These are phyloP conservation scores for Sebastes fasciatus DNA, from an alignment of 2,113 vertebrate species.

Conservation along the genomic window DNA sequence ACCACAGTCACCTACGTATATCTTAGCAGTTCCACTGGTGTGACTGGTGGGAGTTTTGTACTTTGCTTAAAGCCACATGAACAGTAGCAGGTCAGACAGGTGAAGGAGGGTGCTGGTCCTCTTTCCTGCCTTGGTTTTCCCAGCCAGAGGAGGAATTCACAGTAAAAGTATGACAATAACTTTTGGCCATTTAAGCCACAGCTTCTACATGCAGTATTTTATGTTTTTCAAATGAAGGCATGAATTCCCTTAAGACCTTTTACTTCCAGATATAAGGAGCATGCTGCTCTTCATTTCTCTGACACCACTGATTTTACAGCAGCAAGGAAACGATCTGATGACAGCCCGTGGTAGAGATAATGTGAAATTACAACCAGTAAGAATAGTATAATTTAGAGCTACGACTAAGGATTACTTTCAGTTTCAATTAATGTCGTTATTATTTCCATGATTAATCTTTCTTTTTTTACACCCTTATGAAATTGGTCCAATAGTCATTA, in stretches of 20 bases:
- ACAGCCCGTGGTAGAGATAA: background rate
- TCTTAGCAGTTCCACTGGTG: background rate
- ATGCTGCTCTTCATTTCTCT: slow-evolving; percentile 1
- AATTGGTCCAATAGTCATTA: no score
- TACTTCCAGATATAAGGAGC: slow-evolving; percentile 14
- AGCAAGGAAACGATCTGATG: background rate
- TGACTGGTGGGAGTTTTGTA: background rate
- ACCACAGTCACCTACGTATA: slow-evolving; percentile 7
- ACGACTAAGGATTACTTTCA: background rate
- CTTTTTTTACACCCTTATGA: no score
- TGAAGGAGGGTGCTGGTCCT: background rate
- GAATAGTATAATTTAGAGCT: background rate
- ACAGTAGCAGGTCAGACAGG: background rate
- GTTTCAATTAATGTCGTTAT: background rate
- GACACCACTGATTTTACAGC: background rate
- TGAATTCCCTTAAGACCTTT: slow-evolving; percentile 14
- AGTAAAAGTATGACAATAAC: background rate
- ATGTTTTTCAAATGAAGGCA: slow-evolving; percentile 6
- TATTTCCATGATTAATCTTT: background rate
- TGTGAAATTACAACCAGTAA: background rate
- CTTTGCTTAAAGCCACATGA: background rate
- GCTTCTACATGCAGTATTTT: background rate
- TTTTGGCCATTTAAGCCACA: background rate
- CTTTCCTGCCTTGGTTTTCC: background rate
- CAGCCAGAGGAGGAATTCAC: background rate